Percentiles rank a stretch among this genome's conserved stretches.
Evolutionary conservation across 2,797 vertebrate species (phyloP).

Genomic region (Peromyscus eremicus): DNA sequence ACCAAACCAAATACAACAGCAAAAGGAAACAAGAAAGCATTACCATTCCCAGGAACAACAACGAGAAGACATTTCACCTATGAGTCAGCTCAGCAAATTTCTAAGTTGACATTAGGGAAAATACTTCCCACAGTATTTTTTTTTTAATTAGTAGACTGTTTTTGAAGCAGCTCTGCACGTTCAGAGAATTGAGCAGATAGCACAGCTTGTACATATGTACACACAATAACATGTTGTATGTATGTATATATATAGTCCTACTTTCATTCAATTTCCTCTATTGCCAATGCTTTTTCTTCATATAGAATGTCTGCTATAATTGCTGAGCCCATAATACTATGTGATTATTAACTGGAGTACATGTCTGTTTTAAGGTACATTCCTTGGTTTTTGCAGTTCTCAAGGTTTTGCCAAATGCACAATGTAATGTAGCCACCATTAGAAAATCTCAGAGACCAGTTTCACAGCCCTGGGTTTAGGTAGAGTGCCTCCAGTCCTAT

Average conservation of each 20-base stretch:
- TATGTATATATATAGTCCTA: too few relatives aligned
- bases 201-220: background rate
- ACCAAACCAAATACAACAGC: background rate
- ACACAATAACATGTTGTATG: background rate
- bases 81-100: background rate
- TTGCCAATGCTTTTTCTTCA: background rate
- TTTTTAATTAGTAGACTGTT: slow-evolving; percentile 17
- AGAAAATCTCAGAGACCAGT: background rate
- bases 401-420: background rate
- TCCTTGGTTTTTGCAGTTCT: background rate
- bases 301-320: background rate
- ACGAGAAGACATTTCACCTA: background rate
- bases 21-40: background rate
- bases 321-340: background rate
- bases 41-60: background rate
- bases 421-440: background rate
- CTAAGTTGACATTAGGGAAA: slow-evolving; percentile 17
- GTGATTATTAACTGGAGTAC: background rate
- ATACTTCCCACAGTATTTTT: background rate
- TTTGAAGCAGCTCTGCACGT: slow-evolving; percentile 13
- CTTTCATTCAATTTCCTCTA: background rate
- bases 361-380: background rate
- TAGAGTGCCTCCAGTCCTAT: background rate
- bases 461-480: background rate
- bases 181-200: background rate